These are phyloP conservation scores for Bombylius discolor DNA, from an alignment of 2,888 invertebrate genomes.

Conservation along the genomic window DNA sequence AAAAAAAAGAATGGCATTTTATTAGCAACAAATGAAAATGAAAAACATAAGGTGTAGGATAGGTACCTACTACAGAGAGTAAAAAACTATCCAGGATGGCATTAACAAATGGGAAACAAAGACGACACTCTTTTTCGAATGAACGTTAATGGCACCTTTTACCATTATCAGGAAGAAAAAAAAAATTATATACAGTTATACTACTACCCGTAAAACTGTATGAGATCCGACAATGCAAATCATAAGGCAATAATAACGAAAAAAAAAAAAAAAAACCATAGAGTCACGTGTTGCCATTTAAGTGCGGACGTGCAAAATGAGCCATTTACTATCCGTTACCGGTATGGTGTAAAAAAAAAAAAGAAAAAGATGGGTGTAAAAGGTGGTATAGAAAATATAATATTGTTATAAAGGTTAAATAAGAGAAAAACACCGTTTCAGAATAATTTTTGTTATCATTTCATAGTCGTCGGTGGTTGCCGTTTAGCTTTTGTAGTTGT, in stretches of 20 bases:
- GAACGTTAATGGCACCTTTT: background rate
- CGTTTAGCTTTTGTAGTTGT: no score
- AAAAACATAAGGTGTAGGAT: no score
- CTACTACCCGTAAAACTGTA: background rate
- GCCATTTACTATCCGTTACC: slow-evolving; percentile 16
- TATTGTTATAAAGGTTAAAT: no score
- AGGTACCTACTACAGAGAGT: no score
- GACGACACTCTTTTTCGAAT: background rate
- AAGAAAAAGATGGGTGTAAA: no score
- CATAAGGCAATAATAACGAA: slow-evolving; percentile 1
- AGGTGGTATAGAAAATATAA: no score
- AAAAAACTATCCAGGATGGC: background rate
- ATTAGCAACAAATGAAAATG: no score
- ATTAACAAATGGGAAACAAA: background rate
- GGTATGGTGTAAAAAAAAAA: no score
- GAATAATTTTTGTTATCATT: no score
- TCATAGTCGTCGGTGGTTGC: no score
- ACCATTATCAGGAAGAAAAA: background rate
- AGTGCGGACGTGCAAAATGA: slow-evolving; percentile 31
- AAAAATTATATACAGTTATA: background rate
- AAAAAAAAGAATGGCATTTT: no score
- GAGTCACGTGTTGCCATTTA: slow-evolving; percentile 34
- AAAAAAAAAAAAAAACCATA: slow-evolving; percentile 14
- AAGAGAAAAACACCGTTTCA: no score
- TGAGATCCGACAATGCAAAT: background rate